These are phyloP conservation scores for Orthonychiurus folsomi DNA, from an alignment of 2,888 invertebrate genomes.

Conservation along the genomic window DNA sequence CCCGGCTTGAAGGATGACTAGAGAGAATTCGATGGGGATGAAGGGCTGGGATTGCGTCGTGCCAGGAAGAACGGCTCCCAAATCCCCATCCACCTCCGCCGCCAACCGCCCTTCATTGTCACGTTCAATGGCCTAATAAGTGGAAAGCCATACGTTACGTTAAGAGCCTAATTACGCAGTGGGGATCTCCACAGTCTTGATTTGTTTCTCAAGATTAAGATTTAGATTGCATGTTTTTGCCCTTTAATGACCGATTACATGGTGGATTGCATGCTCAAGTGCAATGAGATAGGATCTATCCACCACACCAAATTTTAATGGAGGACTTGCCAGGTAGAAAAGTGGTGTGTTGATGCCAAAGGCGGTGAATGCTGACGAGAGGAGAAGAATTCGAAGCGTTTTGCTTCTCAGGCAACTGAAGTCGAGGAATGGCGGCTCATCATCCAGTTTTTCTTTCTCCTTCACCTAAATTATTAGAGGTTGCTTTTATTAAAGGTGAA, in stretches of 20 bases:
- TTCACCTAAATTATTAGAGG: slow-evolving; percentile 45
- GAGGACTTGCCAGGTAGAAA: slow-evolving; percentile 56
- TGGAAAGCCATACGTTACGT: neutral
- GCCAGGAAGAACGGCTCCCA: neutral
- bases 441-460: slow-evolving; percentile 65
- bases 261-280: neutral
- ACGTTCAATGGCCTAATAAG: slow-evolving; percentile 58
- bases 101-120: slow-evolving; percentile 56
- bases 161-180: neutral
- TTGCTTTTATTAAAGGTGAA: too few species aligned
- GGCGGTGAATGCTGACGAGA: slow-evolving; percentile 68
- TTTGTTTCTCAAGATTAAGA: slow-evolving; percentile 1
- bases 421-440: slow-evolving; percentile 76
- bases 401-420: slow-evolving; percentile 66
- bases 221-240: neutral
- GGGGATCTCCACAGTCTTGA: neutral
- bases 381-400: slow-evolving; percentile 69
- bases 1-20: slow-evolving; percentile 55
- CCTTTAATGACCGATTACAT: neutral
- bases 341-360: slow-evolving; percentile 80
- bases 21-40: slow-evolving; percentile 22
- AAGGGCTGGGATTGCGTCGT: neutral
- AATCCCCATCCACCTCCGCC: slow-evolving; percentile 46
- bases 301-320: neutral
- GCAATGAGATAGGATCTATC: neutral